Percentiles rank a stretch among this genome's conserved stretches.
Conservation (phyloP, 2,113 vertebrate species). For the Candoia aspera region DNA sequence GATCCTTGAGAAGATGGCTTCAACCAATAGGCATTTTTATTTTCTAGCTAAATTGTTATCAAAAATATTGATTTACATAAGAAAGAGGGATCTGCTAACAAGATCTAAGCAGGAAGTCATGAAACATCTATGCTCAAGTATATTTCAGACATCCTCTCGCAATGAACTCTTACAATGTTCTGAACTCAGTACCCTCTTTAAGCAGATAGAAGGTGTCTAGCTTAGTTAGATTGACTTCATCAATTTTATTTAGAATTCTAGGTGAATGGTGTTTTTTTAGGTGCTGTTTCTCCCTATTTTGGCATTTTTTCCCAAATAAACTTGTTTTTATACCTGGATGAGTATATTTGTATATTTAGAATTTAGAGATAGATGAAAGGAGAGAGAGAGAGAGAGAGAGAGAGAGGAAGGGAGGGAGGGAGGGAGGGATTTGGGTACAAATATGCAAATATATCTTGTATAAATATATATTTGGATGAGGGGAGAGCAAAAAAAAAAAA, state of each 20-base stretch:
- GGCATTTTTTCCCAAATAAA: background rate
- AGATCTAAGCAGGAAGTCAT: background rate
- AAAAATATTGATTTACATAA: background rate
- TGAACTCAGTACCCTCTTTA: background rate
- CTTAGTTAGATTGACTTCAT: background rate
- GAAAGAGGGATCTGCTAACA: background rate
- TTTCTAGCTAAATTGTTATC: background rate
- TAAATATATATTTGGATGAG: background rate
- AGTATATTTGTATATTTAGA: background rate
- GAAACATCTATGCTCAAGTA: background rate
- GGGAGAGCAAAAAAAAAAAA: background rate
- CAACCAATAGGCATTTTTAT: background rate
- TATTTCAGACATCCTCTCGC: background rate
- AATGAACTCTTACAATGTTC: background rate
- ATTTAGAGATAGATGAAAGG: background rate
- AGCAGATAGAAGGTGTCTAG: background rate
- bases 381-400: background rate
- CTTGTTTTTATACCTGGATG: background rate
- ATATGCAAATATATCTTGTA: background rate
- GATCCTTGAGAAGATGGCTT: background rate
- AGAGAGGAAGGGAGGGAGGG: background rate
- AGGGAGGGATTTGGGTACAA: background rate
- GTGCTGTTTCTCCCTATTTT: background rate
- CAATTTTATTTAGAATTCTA: background rate
- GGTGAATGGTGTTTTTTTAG: background rate